phyloP scores from a whole-genome alignment of 2,888 invertebrate genomes.

The Stenurella melanura region DNA sequence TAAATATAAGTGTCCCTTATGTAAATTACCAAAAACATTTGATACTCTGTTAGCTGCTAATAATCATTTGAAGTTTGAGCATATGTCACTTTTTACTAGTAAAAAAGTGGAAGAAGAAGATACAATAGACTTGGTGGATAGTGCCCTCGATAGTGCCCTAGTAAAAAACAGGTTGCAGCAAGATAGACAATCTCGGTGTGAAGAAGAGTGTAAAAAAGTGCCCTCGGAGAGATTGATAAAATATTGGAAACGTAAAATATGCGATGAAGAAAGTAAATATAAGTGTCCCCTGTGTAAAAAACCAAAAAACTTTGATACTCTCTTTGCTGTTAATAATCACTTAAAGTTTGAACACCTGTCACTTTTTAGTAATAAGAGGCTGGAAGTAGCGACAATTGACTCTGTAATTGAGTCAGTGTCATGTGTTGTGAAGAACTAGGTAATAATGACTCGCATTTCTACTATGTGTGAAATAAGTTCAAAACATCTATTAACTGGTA shows the following conservation, averaged over 20 bases:
- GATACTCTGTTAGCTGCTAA: slow-evolving; percentile 18
- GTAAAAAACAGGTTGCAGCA: neutral
- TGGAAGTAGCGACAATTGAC: too few relatives aligned
- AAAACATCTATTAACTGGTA: too few relatives aligned
- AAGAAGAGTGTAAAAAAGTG: too few relatives aligned
- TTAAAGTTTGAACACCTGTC: slow-evolving; percentile 27
- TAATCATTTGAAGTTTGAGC: slow-evolving; percentile 33
- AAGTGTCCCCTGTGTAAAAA: slow-evolving; percentile 27
- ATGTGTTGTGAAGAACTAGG: too few relatives aligned
- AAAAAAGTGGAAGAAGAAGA: too few relatives aligned
- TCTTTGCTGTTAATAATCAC: slow-evolving; percentile 30
- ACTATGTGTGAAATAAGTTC: too few relatives aligned
- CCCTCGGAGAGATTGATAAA: too few relatives aligned
- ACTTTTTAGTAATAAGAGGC: slow-evolving; percentile 13
- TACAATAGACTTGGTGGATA: too few relatives aligned
- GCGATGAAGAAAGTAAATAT: slow-evolving; percentile 2
- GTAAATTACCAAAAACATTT: slow-evolving; percentile 10
- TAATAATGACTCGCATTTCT: too few relatives aligned
- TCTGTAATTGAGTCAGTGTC: too few relatives aligned
- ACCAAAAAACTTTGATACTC: slow-evolving; percentile 10
- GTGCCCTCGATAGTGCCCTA: neutral
- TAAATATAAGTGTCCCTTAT: slow-evolving; percentile 28
- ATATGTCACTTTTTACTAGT: too few relatives aligned
- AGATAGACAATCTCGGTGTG: neutral
- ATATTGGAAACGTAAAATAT: neutral